Conservation (phyloP, 1,140 invertebrate genomes). For the Pinna nobilis region DNA sequence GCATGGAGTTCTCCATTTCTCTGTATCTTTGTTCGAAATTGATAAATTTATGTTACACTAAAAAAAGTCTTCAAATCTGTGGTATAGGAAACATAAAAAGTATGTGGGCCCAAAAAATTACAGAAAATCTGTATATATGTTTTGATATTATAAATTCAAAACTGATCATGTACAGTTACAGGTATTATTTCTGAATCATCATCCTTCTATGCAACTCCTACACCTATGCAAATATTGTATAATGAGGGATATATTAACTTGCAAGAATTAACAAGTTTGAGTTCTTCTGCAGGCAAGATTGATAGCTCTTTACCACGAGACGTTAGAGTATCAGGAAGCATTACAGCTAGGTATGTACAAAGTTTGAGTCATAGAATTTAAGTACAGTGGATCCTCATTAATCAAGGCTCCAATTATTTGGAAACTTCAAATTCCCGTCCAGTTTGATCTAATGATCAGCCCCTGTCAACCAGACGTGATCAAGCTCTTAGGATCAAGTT, state of each 20-base stretch:
- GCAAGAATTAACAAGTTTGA: too few species aligned
- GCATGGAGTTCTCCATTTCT: too few species aligned
- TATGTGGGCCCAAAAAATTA: too few species aligned
- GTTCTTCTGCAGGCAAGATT: slow-evolving; percentile 82
- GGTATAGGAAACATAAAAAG: too few species aligned
- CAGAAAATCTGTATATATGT: not conserved
- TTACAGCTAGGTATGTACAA: slow-evolving; percentile 63
- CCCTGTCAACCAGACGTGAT: too few species aligned
- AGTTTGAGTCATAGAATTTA: too few species aligned
- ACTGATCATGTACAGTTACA: not conserved
- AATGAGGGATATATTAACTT: not conserved
- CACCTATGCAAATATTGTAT: not conserved
- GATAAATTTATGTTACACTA: too few species aligned
- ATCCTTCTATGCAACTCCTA: not conserved
- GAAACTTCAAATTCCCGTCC: not conserved
- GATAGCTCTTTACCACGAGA: slow-evolving; percentile 96
- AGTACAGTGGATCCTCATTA: not conserved
- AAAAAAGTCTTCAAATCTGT: too few species aligned
- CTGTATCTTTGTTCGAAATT: too few species aligned
- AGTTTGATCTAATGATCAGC: too few species aligned
- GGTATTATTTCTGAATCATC: not conserved
- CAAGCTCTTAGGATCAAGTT: too few species aligned
- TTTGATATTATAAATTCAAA: not conserved
- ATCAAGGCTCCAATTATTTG: not conserved
- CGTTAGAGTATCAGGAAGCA: slow-evolving; percentile 80